Percentiles rank a stretch among this genome's conserved stretches.
These are phyloP conservation scores for Manduca sexta DNA, from an alignment of 1,140 invertebrate species.

Conservation along the genomic window DNA sequence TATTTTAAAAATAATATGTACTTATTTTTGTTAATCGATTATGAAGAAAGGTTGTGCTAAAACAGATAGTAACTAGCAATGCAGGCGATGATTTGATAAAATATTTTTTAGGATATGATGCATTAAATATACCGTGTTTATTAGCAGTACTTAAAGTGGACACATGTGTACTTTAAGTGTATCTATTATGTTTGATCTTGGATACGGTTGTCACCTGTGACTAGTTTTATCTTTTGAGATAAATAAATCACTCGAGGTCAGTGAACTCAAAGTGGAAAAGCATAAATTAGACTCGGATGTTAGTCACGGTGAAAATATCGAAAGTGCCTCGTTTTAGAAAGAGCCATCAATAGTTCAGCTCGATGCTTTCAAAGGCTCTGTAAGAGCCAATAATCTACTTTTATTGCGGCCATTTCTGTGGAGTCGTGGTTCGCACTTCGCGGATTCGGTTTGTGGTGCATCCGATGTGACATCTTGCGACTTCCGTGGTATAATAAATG, in stretches of 20 bases:
- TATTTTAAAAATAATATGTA: no score
- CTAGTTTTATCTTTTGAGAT: slow-evolving; percentile 37
- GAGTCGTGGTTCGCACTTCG: no score
- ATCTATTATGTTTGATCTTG: slow-evolving; percentile 31
- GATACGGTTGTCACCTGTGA: slow-evolving; percentile 27
- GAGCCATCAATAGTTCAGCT: slow-evolving; percentile 3
- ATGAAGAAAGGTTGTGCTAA: no score
- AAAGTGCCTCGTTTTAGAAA: neutral
- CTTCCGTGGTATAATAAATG: neutral
- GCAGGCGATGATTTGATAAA: no score
- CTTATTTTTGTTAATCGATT: no score
- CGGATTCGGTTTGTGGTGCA: no score
- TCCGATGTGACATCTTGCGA: slow-evolving; percentile 1
- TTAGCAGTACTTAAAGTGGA: slow-evolving; percentile 12
- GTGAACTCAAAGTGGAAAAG: slow-evolving; percentile 23
- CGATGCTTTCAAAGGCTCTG: no score
- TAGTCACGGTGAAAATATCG: slow-evolving; percentile 1
- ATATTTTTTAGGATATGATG: neutral
- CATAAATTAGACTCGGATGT: neutral
- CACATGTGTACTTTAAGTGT: slow-evolving; percentile 27
- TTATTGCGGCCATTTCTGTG: no score
- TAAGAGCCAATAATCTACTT: no score
- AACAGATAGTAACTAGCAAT: no score
- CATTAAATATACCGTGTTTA: neutral
- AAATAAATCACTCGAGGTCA: slow-evolving; percentile 18